Conservation (phyloP, 2,797 vertebrate genomes). For the Notolabrus celidotus region DNA sequence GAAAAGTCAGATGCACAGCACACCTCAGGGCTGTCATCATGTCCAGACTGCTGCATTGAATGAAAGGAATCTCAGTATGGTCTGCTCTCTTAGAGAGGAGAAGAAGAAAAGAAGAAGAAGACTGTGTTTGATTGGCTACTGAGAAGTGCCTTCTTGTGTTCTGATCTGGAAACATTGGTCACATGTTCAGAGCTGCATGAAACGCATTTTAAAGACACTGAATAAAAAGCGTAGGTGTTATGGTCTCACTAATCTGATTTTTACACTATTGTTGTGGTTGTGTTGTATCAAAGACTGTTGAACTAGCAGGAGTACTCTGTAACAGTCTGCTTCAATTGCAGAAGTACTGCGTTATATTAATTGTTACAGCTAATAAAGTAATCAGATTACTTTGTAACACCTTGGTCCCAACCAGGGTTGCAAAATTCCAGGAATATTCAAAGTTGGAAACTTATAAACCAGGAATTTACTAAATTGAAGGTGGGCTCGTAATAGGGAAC, state of each 20-base stretch:
- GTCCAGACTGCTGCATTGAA: constrained; percentile 3
- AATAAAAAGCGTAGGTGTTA: background rate
- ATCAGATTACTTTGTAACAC: too few species aligned
- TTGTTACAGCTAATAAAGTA: too few species aligned
- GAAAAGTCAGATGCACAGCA: constrained; percentile 11
- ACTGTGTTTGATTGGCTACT: constrained; percentile 44
- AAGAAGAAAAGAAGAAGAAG: background rate
- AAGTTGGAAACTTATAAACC: too few species aligned
- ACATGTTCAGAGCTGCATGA: background rate
- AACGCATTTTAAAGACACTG: background rate
- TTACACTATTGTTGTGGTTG: background rate
- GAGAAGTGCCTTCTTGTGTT: background rate
- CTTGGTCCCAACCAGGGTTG: too few species aligned
- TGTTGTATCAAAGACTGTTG: too few species aligned
- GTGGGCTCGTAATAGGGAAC: too few species aligned
- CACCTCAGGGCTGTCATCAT: constrained; percentile 3
- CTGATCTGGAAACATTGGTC: background rate
- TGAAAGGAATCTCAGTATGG: background rate
- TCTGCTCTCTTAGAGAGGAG: background rate
- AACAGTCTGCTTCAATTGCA: too few species aligned
- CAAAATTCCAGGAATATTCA: too few species aligned
- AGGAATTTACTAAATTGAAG: too few species aligned
- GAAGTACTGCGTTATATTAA: too few species aligned
- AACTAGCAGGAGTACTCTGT: too few species aligned
- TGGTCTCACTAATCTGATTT: background rate